phyloP scores from a whole-genome alignment of 1,140 invertebrate species.

The Whitmania pigra region DNA sequence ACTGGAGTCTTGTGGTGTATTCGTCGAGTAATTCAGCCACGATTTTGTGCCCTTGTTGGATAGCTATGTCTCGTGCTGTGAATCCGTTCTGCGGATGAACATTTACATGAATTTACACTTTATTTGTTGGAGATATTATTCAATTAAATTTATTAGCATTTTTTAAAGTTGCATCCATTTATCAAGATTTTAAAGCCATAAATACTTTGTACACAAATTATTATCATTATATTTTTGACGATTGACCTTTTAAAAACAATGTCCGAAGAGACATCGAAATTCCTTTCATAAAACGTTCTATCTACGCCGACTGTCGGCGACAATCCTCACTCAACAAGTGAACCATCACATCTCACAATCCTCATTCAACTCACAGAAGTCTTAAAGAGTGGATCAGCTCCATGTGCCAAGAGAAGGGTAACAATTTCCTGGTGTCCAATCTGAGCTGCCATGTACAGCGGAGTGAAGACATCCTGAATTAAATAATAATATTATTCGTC shows the following conservation, averaged over 20 bases:
- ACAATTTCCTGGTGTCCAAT: constrained; percentile 19
- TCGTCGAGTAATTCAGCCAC: constrained; percentile 3
- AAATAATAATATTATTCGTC: too few relatives aligned
- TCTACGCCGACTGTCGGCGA: too few relatives aligned
- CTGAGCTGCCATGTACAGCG: constrained; percentile 18
- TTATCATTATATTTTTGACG: neutral
- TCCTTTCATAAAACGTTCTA: too few relatives aligned
- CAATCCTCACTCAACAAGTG: too few relatives aligned
- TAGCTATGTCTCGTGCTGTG: neutral
- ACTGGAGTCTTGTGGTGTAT: neutral
- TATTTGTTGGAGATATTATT: neutral
- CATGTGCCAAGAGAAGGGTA: constrained; percentile 16
- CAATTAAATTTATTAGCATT: neutral
- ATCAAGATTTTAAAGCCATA: too few relatives aligned
- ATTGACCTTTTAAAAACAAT: neutral
- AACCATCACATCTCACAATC: neutral
- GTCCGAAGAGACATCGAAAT: neutral
- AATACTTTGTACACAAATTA: too few relatives aligned
- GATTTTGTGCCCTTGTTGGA: neutral
- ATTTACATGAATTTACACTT: neutral
- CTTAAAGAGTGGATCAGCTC: constrained; percentile 10
- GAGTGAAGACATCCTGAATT: constrained; percentile 13
- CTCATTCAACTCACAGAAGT: neutral
- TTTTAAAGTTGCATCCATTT: neutral
- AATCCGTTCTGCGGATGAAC: constrained; percentile 13